A percentile compares a stretch with the other conserved stretches of the same genome.
Evolutionary conservation across 2,888 invertebrate species (phyloP).

Genomic region (Aspidapion aeneum): DNA sequence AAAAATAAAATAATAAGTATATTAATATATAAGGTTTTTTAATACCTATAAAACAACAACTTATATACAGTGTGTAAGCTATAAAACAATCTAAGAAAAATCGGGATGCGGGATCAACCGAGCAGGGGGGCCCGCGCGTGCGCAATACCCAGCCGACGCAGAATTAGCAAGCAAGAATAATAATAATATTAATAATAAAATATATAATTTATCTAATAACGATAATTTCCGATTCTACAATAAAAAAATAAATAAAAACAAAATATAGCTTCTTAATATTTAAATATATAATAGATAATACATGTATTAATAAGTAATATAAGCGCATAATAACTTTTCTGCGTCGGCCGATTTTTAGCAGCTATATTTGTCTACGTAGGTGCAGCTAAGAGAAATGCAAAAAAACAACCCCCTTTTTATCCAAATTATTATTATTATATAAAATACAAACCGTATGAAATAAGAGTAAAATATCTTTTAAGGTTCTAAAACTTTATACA

Average conservation of each 20-base stretch:
- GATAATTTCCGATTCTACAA: conserved; percentile 46
- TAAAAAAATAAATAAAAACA: conserved; percentile 50
- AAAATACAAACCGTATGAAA: too few relatives aligned
- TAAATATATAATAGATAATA: conserved; percentile 37
- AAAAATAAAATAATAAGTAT: conserved; percentile 51
- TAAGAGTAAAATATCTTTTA: too few relatives aligned
- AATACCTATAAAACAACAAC: conserved; percentile 52
- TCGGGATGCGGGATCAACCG: conserved; percentile 26
- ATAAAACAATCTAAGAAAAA: conserved; percentile 45
- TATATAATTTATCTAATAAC: conserved; percentile 48
- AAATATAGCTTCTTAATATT: conserved; percentile 44
- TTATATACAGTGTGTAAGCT: conserved; percentile 48
- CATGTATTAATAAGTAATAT: conserved; percentile 41
- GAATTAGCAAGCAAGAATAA: conserved; percentile 35
- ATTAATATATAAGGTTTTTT: conserved; percentile 47
- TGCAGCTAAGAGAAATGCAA: conserved; percentile 37
- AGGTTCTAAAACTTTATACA: too few relatives aligned
- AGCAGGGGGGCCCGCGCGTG: conserved; percentile 20
- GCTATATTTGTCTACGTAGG: conserved; percentile 34
- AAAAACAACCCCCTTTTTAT: conserved; percentile 21
- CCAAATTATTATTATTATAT: too few relatives aligned
- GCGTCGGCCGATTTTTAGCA: conserved; percentile 26
- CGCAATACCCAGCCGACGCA: conserved; percentile 35
- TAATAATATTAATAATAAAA: conserved; percentile 43
- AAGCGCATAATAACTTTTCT: conserved; percentile 37